Evolutionary conservation across 2,113 vertebrate genomes (phyloP).

Genomic region (Etia nguti): DNA sequence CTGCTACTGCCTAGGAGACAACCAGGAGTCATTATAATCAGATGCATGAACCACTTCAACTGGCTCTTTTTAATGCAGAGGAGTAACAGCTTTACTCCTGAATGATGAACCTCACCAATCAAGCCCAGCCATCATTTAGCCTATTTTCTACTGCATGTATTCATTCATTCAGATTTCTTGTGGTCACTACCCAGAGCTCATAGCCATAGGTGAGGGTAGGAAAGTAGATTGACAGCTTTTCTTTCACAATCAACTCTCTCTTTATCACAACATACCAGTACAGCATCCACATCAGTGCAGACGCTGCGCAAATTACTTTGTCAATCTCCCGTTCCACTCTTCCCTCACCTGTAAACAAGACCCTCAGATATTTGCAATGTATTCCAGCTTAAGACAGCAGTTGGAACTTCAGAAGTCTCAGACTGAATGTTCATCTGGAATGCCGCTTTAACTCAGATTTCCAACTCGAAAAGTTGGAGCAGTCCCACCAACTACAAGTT

Average conservation of each 20-base stretch:
- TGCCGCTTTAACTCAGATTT: accelerated
- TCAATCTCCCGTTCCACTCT: background rate
- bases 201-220: background rate
- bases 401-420: background rate
- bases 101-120: background rate
- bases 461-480: background rate
- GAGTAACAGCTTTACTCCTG: background rate
- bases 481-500: background rate
- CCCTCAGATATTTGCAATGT: background rate
- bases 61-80: background rate
- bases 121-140: background rate
- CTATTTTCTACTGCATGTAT: background rate
- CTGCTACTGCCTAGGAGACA: background rate
- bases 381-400: background rate
- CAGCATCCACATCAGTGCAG: background rate
- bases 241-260: background rate
- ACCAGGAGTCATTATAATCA: background rate
- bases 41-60: background rate
- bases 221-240: background rate
- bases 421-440: background rate
- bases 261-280: background rate
- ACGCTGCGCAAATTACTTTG: background rate
- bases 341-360: background rate
- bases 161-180: background rate
- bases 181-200: background rate